These are phyloP conservation scores for Sylvietta virens DNA, from an alignment of 2,113 vertebrate genomes.

Conservation along the genomic window DNA sequence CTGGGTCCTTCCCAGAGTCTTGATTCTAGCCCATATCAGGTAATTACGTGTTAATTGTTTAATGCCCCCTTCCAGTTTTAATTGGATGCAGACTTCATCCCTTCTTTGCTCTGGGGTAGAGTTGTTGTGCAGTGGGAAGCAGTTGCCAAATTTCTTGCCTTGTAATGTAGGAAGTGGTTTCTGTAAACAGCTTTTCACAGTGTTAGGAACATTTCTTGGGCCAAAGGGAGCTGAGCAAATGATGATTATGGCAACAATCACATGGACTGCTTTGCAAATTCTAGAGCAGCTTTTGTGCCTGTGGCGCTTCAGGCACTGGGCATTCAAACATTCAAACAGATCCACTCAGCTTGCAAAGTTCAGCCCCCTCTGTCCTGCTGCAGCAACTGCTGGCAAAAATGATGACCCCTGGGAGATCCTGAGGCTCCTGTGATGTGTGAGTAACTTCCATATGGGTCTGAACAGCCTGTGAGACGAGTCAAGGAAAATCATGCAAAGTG, in stretches of 20 bases:
- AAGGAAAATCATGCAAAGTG: neutral
- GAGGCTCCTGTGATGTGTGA: neutral
- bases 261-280: neutral
- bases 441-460: neutral
- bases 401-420: neutral
- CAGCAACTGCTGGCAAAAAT: neutral
- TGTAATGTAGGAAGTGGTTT: constrained; percentile 60
- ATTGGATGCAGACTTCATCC: constrained; percentile 42
- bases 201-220: neutral
- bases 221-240: neutral
- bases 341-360: neutral
- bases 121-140: neutral
- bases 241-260: neutral
- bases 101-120: constrained; percentile 30
- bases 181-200: constrained; percentile 57
- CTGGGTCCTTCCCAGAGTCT: neutral
- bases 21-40: neutral
- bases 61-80: constrained; percentile 48
- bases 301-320: neutral
- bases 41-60: constrained; percentile 61
- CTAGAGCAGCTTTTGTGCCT: constrained; percentile 5
- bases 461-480: neutral
- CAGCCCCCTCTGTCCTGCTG: neutral
- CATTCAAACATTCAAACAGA: neutral
- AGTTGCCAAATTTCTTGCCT: constrained; percentile 54